Conservation (phyloP, 2,113 vertebrate genomes). For the Melierax canorus region DNA sequence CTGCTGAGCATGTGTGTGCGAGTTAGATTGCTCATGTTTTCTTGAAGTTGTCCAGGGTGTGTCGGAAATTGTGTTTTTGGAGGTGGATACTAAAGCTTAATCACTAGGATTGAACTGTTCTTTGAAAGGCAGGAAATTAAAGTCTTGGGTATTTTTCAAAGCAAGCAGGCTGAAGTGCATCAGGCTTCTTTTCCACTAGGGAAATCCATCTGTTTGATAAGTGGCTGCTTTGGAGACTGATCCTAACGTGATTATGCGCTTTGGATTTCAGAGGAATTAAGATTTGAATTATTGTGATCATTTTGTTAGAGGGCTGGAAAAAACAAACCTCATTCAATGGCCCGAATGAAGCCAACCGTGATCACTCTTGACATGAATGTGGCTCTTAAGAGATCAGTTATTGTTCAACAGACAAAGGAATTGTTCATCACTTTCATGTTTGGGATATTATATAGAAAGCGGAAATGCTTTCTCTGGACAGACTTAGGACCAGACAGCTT, state of each 20-base stretch:
- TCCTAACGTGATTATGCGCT: background rate
- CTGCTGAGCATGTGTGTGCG: background rate
- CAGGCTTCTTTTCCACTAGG: background rate
- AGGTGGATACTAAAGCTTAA: conserved; percentile 22
- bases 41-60: background rate
- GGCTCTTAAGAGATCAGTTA: background rate
- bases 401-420: background rate
- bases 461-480: background rate
- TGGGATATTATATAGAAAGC: background rate
- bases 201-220: background rate
- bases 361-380: background rate
- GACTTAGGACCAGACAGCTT: background rate
- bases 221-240: background rate
- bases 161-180: background rate
- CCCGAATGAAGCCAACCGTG: background rate
- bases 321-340: background rate
- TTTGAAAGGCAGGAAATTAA: conserved; percentile 52
- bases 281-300: background rate
- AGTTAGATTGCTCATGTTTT: background rate
- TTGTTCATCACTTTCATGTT: background rate
- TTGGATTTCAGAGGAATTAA: background rate
- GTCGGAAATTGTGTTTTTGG: background rate
- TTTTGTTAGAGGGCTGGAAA: background rate
- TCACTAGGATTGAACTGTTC: background rate
- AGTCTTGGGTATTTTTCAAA: background rate